These are phyloP conservation scores for Plutella xylostella DNA, from an alignment of 2,888 invertebrate species.

Conservation along the genomic window DNA sequence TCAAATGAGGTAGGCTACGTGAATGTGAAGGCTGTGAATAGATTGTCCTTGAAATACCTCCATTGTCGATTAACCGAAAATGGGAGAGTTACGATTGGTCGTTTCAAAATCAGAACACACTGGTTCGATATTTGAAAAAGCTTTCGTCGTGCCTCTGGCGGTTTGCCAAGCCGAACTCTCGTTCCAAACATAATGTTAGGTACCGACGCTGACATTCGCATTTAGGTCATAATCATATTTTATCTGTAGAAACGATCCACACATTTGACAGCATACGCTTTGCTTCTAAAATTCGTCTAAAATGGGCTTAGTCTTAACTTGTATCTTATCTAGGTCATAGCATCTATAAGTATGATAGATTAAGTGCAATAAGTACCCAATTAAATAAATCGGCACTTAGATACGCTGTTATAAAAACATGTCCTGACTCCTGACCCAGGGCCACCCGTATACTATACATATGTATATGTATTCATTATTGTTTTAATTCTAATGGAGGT, in stretches of 20 bases:
- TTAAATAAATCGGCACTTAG: too few relatives aligned
- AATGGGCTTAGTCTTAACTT: too few relatives aligned
- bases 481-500: too few relatives aligned
- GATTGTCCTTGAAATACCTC: neutral
- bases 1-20: too few relatives aligned
- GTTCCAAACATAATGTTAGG: slow-evolving; percentile 28
- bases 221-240: slow-evolving; percentile 46
- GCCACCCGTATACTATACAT: too few relatives aligned
- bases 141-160: slow-evolving; percentile 29
- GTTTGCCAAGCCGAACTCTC: slow-evolving; percentile 29
- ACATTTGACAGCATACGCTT: neutral
- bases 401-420: too few relatives aligned
- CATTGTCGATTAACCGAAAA: neutral
- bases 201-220: slow-evolving; percentile 32
- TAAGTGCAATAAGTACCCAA: too few relatives aligned
- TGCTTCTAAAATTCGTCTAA: too few relatives aligned
- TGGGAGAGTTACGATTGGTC: neutral
- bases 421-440: too few relatives aligned
- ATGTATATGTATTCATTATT: too few relatives aligned
- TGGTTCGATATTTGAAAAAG: slow-evolving; percentile 34
- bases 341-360: too few relatives aligned
- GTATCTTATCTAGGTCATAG: too few relatives aligned
- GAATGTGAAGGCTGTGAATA: neutral
- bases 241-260: slow-evolving; percentile 22
- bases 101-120: slow-evolving; percentile 26